A percentile compares a stretch with the other conserved stretches of the same genome.
These are phyloP conservation scores for Scaptomyza polygonia DNA, from an alignment of 2,888 invertebrate genomes.

Conservation along the genomic window DNA sequence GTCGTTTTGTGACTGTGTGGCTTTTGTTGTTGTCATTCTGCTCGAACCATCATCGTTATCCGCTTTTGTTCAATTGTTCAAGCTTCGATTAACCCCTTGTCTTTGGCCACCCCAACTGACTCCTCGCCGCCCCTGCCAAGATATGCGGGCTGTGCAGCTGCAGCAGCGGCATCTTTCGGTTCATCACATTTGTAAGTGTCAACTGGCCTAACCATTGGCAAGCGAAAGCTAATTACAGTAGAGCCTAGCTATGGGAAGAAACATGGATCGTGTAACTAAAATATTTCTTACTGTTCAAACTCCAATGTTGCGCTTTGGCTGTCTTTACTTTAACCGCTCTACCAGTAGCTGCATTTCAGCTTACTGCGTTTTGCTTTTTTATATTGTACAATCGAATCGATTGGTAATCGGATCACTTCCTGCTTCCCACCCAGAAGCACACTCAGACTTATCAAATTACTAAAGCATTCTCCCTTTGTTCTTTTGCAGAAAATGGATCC, in stretches of 20 bases:
- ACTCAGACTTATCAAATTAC: slow-evolving; percentile 8
- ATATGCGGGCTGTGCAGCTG: slow-evolving; percentile 19
- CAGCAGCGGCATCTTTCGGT: slow-evolving; percentile 19
- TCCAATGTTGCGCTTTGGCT: not conserved
- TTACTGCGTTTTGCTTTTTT: slow-evolving; percentile 23
- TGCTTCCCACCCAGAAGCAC: slow-evolving; percentile 14
- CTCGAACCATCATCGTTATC: slow-evolving; percentile 8
- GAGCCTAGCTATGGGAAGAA: not conserved
- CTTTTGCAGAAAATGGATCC: slow-evolving; percentile 88
- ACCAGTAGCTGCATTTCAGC: slow-evolving; percentile 9
- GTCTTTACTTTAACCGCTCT: slow-evolving; percentile 19
- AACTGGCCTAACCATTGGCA: too few relatives aligned
- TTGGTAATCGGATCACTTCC: slow-evolving; percentile 50
- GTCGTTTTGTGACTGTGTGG: too few relatives aligned
- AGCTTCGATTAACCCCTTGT: slow-evolving; percentile 3
- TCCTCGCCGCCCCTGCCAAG: not conserved
- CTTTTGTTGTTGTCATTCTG: slow-evolving; percentile 1
- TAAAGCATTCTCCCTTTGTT: slow-evolving; percentile 80
- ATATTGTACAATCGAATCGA: slow-evolving; percentile 51
- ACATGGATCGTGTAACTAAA: not conserved
- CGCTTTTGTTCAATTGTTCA: slow-evolving; percentile 4
- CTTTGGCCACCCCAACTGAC: not conserved
- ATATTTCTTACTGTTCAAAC: not conserved
- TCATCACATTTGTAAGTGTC: slow-evolving; percentile 4
- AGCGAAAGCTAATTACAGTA: slow-evolving; percentile 9